phyloP scores from a whole-genome alignment of 2,113 vertebrate species.

The Coptodon rendalli region DNA sequence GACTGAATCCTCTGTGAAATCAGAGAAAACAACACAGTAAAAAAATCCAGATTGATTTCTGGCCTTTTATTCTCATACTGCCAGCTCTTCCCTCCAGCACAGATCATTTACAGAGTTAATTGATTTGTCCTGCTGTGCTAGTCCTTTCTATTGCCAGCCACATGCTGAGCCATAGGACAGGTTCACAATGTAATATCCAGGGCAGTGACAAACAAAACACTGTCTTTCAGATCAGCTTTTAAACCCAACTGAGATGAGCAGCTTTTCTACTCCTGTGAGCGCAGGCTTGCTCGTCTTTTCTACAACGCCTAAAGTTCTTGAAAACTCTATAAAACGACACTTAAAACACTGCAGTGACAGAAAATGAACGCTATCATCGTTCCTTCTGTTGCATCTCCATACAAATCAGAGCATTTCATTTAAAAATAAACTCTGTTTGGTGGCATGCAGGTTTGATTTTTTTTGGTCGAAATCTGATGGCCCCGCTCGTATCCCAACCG shows the following conservation, averaged over 20 bases:
- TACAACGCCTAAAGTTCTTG: background rate
- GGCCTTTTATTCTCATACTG: constrained; percentile 26
- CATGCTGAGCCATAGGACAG: constrained; percentile 37
- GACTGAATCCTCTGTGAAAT: constrained; percentile 5
- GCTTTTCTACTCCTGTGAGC: background rate
- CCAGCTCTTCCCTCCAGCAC: background rate
- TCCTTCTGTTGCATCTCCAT: background rate
- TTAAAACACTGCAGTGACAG: background rate
- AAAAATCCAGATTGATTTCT: constrained; percentile 22
- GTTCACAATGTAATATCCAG: constrained; percentile 12
- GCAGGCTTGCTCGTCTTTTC: background rate
- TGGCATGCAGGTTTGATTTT: rapidly evolving
- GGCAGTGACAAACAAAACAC: background rate
- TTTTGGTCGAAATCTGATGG: background rate
- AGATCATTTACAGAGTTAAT: constrained; percentile 50
- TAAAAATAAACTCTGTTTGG: background rate
- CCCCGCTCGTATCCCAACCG: rapidly evolving
- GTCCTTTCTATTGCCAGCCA: background rate
- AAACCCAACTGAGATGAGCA: background rate
- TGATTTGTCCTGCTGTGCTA: constrained; percentile 44
- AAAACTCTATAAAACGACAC: background rate
- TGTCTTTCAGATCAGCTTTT: constrained; percentile 25
- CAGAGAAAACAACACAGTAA: background rate
- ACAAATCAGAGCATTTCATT: background rate
- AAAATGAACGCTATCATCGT: background rate